Evolutionary conservation across 2,113 vertebrate genomes (phyloP).

Genomic region (Aegotheles bennettii): DNA sequence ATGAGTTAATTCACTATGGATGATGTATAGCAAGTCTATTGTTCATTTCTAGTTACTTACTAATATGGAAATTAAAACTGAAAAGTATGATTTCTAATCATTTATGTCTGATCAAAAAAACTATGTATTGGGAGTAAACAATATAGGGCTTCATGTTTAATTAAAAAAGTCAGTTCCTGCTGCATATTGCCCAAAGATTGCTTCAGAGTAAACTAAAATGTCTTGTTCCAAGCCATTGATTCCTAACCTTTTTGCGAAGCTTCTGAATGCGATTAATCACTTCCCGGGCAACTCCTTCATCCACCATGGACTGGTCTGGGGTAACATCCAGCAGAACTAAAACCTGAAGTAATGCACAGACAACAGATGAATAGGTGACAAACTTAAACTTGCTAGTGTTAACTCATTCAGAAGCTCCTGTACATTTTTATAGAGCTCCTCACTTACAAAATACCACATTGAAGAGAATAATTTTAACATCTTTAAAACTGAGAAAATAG

Average conservation of each 20-base stretch:
- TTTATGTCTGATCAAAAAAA: background rate
- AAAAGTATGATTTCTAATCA: background rate
- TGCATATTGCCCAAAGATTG: background rate
- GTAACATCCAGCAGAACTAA: conserved; percentile 90
- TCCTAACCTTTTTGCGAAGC: conserved; percentile 92
- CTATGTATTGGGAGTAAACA: background rate
- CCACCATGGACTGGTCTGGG: conserved; percentile 94
- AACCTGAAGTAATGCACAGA: conserved; percentile 70
- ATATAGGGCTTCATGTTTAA: background rate
- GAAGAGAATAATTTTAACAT: background rate
- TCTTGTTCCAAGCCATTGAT: background rate
- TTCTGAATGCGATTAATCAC: conserved; percentile 99
- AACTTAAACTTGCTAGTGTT: background rate
- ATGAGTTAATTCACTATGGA: background rate
- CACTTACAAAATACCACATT: accelerated
- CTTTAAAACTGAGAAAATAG: background rate
- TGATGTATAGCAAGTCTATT: background rate
- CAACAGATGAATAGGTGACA: background rate
- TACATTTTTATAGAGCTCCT: background rate
- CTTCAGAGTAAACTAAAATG: background rate
- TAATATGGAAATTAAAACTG: background rate
- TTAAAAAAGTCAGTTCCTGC: background rate
- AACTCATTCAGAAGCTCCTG: background rate
- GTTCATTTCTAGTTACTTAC: background rate
- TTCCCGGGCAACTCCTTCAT: conserved; percentile 94